phyloP scores from a whole-genome alignment of 2,113 vertebrate species.

The Pygoscelis adeliae region DNA sequence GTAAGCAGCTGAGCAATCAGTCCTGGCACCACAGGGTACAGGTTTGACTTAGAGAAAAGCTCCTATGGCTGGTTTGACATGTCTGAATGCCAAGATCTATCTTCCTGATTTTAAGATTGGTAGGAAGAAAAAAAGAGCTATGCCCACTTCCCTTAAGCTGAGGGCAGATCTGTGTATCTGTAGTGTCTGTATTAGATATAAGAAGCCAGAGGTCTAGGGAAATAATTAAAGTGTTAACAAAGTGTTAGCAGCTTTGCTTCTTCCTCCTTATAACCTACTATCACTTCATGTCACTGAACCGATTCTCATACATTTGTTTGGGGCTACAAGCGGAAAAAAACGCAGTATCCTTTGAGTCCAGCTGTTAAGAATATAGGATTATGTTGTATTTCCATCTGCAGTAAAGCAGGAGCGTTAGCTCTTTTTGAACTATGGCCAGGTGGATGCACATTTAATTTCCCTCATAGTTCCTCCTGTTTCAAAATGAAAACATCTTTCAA shows the following conservation, averaged over 20 bases:
- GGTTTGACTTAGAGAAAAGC: neutral
- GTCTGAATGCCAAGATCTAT: neutral
- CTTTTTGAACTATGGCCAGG: neutral
- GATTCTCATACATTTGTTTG: neutral
- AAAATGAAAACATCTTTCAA: neutral
- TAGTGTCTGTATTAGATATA: neutral
- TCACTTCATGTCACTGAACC: neutral
- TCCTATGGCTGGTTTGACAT: neutral
- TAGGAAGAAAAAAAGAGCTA: neutral
- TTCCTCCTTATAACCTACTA: neutral
- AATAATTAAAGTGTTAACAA: neutral
- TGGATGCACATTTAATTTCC: neutral
- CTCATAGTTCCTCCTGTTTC: neutral
- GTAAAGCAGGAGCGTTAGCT: neutral
- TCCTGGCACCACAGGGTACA: neutral
- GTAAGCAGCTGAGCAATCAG: neutral
- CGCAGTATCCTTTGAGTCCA: neutral
- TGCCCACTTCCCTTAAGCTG: no score
- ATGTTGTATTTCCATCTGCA: neutral
- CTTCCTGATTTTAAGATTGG: neutral
- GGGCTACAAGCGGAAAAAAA: neutral
- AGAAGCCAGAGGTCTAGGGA: neutral
- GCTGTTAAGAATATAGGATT: neutral
- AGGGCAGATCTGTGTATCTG: neutral
- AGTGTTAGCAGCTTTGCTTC: neutral